Base-by-base conservation (phyloP, 2,888 invertebrate species). In the Vandiemenella viatica region DNA sequence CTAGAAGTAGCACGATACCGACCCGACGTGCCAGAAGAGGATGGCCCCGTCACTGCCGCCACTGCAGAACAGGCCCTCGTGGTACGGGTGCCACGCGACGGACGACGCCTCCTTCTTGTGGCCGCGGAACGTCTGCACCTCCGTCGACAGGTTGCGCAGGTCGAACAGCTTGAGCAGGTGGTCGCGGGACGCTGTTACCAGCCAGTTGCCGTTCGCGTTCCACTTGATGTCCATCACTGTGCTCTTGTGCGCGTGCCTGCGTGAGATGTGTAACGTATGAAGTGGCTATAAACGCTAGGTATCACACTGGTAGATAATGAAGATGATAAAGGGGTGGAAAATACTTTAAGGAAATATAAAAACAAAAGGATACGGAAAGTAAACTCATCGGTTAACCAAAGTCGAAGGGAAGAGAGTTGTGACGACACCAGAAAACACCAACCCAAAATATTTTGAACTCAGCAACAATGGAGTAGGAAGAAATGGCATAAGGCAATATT, bases 161-260 rank as follows among this genome's bases (percentile, higher is more conserved):
- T 99, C 98, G 71, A 98, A 99, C 49, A 99, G 68, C 67, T 99
- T 99, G 40, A 98, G 75, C 55, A 98, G 74, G 69, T 97, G 97
- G 69, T 98, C 97, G 55, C 97, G 73, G 2, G 96, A 96, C 0
- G 96, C 96, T n/a, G 96, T 96, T 48, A 97, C 82, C 46, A 99
- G 71, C 98, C 98, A 98, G 67, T 98, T 97, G 3, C 98, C 98
- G 73, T 99, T 99, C 46, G 84, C 83, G 69, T 99, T 99, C 97
- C 98, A 99, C 67, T 93, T 90, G 20, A 97, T 76, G 66, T 97
- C 95, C 95, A 97, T 97, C 13, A 98, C 98, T 21, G 98, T 97
- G 48, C 92, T 93, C 70, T 99, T 99, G 68, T 99, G 98, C 40
- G 97, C 97, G 68, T 98, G 97, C 48, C 86, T 86, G 58, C 17